Evolutionary conservation across 2,113 vertebrate species (phyloP).

Genomic region (Syngnathus floridae): DNA sequence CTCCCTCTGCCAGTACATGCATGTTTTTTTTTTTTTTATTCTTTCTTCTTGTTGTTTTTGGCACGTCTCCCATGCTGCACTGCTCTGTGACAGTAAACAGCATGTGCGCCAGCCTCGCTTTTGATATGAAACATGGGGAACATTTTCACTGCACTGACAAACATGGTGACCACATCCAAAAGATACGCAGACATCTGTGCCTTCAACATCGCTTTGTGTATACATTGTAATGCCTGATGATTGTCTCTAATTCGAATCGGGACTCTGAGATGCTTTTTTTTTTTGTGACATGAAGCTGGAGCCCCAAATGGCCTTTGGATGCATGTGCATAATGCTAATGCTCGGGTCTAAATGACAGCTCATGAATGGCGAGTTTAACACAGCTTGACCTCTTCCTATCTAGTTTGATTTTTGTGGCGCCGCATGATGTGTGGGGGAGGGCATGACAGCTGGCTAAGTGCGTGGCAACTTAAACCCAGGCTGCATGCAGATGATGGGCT

Average conservation of each 20-base stretch:
- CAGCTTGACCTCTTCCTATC: constrained; percentile 19
- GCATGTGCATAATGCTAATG: constrained; percentile 11
- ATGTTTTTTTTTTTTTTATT: not conserved
- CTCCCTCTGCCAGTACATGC: not conserved
- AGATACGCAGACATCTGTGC: constrained; percentile 5
- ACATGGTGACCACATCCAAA: constrained; percentile 41
- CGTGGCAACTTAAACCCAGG: constrained; percentile 40
- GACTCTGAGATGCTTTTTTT: not conserved
- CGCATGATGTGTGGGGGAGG: constrained; percentile 29
- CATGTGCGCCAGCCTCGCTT: constrained; percentile 44
- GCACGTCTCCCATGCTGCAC: constrained; percentile 20
- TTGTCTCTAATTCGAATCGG: not conserved
- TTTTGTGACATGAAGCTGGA: not conserved
- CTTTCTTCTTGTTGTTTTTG: constrained; percentile 17
- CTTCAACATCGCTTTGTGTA: not conserved
- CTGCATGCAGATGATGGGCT: constrained; percentile 53
- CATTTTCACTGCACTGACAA: constrained; percentile 33
- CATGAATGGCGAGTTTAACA: constrained; percentile 18
- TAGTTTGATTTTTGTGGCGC: constrained; percentile 26
- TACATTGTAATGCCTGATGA: too few relatives aligned
- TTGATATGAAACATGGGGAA: constrained; percentile 54
- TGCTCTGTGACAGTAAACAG: constrained; percentile 46
- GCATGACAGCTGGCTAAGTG: constrained; percentile 49
- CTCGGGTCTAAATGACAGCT: constrained; percentile 20
- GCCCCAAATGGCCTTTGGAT: constrained; percentile 11